These are phyloP conservation scores for Phrixothrix hirtus DNA, from an alignment of 2,888 invertebrate species.

Conservation along the genomic window DNA sequence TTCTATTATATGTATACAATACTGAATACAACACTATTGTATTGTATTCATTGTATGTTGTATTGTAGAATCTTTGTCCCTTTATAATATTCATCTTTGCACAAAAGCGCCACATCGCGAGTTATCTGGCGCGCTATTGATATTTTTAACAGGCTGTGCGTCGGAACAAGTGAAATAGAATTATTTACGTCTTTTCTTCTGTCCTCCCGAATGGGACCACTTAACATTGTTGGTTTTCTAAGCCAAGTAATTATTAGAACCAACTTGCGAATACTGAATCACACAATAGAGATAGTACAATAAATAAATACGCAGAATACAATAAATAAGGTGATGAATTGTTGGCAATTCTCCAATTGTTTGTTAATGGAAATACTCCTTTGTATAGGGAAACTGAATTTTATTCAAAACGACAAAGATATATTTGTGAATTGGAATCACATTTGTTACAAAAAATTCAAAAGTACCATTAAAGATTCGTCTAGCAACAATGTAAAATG, in stretches of 20 bases:
- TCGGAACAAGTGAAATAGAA: conserved; percentile 39
- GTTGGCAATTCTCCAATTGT: conserved; percentile 32
- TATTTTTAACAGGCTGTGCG: conserved; percentile 48
- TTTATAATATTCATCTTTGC: conserved; percentile 57
- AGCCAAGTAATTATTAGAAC: conserved; percentile 32
- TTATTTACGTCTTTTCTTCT: conserved; percentile 40
- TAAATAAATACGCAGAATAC: conserved; percentile 30
- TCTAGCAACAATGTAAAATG: too few relatives aligned
- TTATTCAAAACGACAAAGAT: conserved; percentile 22
- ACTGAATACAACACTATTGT: conserved; percentile 56
- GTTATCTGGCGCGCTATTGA: conserved; percentile 55
- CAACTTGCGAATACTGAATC: conserved; percentile 28
- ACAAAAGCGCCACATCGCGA: conserved; percentile 56
- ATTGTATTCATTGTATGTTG: conserved; percentile 55
- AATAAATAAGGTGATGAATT: conserved; percentile 31
- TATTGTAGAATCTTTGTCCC: conserved; percentile 57
- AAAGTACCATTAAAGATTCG: too few relatives aligned
- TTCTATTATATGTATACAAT: conserved; percentile 57
- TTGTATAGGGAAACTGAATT: conserved; percentile 26
- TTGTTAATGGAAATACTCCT: conserved; percentile 30
- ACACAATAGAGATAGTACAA: conserved; percentile 26
- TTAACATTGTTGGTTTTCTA: conserved; percentile 34
- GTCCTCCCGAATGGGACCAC: conserved; percentile 37
- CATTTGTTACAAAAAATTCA: too few relatives aligned
- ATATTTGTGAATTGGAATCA: conserved; percentile 21